phyloP scores from a whole-genome alignment of 2,888 invertebrate genomes.

The Trichopria drosophilae region DNA sequence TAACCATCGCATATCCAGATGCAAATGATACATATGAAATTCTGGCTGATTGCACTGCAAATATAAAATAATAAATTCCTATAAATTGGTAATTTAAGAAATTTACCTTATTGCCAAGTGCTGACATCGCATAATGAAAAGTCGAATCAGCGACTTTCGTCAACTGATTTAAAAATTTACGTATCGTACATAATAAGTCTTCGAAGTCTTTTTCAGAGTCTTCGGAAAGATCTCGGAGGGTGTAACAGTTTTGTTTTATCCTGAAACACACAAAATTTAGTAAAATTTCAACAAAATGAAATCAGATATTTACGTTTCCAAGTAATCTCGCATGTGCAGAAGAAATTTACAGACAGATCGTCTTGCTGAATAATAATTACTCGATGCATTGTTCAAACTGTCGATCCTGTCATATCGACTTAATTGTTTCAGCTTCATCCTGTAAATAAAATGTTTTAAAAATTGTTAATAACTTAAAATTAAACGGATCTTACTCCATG shows the following conservation, averaged over 20 bases:
- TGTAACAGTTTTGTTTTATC: constrained; percentile 41
- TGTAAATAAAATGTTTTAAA: constrained; percentile 31
- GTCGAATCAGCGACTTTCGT: constrained; percentile 53
- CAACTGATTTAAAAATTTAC: constrained; percentile 45
- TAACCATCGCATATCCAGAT: constrained; percentile 60
- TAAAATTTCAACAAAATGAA: constrained; percentile 1
- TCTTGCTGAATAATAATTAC: constrained; percentile 42
- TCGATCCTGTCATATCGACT: constrained; percentile 39
- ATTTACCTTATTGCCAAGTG: constrained; percentile 56
- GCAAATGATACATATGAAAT: constrained; percentile 61
- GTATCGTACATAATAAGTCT: constrained; percentile 41
- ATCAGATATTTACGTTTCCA: constrained; percentile 39
- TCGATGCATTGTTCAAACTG: constrained; percentile 21
- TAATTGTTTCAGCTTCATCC: constrained; percentile 46
- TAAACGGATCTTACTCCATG: constrained; percentile 42
- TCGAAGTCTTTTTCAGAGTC: constrained; percentile 45
- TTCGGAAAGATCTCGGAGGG: constrained; percentile 37
- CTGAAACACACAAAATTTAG: constrained; percentile 32
- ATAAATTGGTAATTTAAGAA: constrained; percentile 9
- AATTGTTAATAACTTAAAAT: constrained; percentile 5
- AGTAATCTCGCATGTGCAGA: constrained; percentile 43
- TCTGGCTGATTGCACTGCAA: constrained; percentile 57
- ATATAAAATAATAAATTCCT: constrained; percentile 18
- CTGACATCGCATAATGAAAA: constrained; percentile 54
- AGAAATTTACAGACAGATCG: constrained; percentile 45